phyloP scores from a whole-genome alignment of 2,113 vertebrate species.

The Electrona antarctica region DNA sequence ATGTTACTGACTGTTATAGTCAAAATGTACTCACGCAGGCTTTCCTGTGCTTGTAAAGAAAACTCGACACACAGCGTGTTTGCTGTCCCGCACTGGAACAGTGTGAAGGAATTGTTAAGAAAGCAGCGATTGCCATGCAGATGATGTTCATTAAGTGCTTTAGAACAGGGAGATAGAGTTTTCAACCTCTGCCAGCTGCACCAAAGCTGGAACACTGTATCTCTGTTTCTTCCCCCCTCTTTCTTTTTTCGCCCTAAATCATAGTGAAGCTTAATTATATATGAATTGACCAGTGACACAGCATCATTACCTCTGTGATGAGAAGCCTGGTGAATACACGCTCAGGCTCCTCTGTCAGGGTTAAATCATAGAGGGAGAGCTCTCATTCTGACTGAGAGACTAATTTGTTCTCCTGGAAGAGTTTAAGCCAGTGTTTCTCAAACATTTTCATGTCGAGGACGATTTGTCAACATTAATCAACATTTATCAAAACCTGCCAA shows the following conservation, averaged over 20 bases:
- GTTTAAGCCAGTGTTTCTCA: too few species aligned
- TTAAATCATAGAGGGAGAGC: conserved; percentile 60
- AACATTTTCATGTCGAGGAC: too few species aligned
- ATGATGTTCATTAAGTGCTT: conserved; percentile 35
- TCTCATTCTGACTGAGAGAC: conserved; percentile 42
- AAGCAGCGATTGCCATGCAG: conserved; percentile 47
- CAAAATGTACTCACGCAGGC: conserved; percentile 67
- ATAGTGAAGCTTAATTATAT: conserved; percentile 13
- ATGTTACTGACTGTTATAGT: conserved; percentile 74
- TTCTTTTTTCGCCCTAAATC: conserved; percentile 6
- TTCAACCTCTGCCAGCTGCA: not conserved
- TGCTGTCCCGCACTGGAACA: conserved; percentile 14
- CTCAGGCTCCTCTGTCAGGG: conserved; percentile 29
- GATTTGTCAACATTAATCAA: too few species aligned
- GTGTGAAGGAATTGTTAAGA: too few species aligned
- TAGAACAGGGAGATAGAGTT: not conserved
- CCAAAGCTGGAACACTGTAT: not conserved
- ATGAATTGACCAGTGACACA: conserved; percentile 19
- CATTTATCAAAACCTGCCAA: too few species aligned
- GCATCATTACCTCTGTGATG: conserved; percentile 22
- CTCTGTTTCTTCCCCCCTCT: not conserved
- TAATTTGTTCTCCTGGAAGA: too few species aligned
- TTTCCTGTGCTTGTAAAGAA: conserved; percentile 57
- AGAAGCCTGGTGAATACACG: conserved; percentile 20
- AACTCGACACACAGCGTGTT: conserved; percentile 32